Base-by-base conservation (phyloP, 2,113 vertebrate species). In the Megaceryle torquata region DNA sequence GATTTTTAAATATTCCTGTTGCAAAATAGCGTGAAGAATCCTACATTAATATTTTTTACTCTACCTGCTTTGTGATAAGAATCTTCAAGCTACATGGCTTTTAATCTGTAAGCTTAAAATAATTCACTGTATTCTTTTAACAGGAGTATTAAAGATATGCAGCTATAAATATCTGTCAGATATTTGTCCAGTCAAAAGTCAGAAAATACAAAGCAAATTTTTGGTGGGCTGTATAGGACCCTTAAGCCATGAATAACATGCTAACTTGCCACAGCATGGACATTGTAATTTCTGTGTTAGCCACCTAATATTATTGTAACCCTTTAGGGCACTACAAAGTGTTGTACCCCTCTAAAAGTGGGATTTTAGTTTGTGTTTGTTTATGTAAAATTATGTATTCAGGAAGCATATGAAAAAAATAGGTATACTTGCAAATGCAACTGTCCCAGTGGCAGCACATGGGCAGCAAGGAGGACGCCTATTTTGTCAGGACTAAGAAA, bases 1-100 rank as follows among this genome's bases (percentile, higher is more conserved):
- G 68, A 69, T 85, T 93, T 94, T 88, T 69, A 88, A 60, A 69
- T 33, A 93, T 50, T 33, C 14, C 13, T 50, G 5, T 41, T 77
- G n/a, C 25, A 86, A 91, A 87, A 59, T 13, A 89, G 6, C 6
- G 48, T 19, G 18, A 81, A 3, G 20, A 64, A 71, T 31, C 9
- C 26, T 70, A 19, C 20, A 77, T 50, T 74, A 39, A 37, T 31
- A 9, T 17, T 53, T 64, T 88, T 81, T 48, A 5, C 28, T 77
- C 44, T 80, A 43, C 16, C 20, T 65, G 8, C 60, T 83, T 67
- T 78, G 26, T 60, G 43, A 25, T 25, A 77, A 11, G 15, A 86
- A 25, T 71, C 10, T 68, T 48, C 14, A 61, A 87, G 29, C 12
- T 72, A 29, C 5, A 3, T 8, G 8, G 2, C 11, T 80, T 15